These are phyloP conservation scores for Cyclophora punctaria DNA, from an alignment of 2,888 invertebrate genomes.

Conservation along the genomic window DNA sequence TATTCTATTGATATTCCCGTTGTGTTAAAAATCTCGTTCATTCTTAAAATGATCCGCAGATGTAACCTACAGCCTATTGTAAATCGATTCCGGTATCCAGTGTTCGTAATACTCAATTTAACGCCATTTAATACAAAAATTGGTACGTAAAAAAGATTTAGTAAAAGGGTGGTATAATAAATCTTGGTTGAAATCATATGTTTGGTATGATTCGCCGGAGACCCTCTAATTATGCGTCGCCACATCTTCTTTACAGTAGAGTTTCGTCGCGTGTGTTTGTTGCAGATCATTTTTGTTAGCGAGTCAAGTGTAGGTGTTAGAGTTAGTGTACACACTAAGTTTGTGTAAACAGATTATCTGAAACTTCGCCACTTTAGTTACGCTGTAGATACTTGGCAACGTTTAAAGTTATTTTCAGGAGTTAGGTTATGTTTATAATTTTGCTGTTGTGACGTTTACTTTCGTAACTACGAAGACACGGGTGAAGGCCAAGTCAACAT, in stretches of 20 bases:
- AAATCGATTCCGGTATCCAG: not conserved
- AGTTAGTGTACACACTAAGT: not conserved
- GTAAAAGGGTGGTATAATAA: not conserved
- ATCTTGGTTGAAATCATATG: not conserved
- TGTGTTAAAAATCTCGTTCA: no score
- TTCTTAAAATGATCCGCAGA: not conserved
- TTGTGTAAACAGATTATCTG: slow-evolving; percentile 7
- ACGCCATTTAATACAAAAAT: not conserved
- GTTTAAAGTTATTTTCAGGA: no score
- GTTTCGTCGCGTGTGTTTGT: not conserved
- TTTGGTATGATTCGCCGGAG: not conserved
- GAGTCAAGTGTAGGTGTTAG: not conserved
- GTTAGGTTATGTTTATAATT: no score
- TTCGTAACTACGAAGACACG: no score
- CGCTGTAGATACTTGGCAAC: no score
- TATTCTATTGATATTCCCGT: no score
- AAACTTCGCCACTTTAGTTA: slow-evolving; percentile 7
- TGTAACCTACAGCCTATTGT: not conserved
- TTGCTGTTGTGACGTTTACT: no score
- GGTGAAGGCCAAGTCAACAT: no score
- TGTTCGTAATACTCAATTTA: not conserved
- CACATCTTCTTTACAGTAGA: slow-evolving; percentile 1
- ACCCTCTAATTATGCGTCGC: slow-evolving; percentile 12
- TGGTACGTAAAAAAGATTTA: not conserved
- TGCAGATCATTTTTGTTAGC: not conserved